Evolutionary conservation across 1,140 invertebrate species (phyloP), one percentile per base, ranked within the genome.

Genomic region (Bacillus rossius): DNA sequence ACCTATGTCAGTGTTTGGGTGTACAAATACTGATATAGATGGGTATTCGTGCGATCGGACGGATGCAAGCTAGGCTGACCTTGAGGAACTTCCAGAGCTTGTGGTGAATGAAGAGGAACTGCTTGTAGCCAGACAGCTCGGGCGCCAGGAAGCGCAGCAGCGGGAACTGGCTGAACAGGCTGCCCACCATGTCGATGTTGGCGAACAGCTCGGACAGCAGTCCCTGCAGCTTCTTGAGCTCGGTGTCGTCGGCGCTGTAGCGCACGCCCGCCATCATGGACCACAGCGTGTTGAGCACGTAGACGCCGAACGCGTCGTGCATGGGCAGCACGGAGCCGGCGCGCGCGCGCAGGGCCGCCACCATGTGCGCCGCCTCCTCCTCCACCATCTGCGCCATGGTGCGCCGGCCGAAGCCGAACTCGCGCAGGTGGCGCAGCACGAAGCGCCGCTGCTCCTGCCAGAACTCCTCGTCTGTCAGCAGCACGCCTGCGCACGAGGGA

Each of bases 381-480:
- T 85, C 80, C 2, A 91, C 82, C 50, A 88, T 79, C 48, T 79
- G 74, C 3, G 82, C 78, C 88, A 92, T 91, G 8, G 81, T 84
- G 55, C 79, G 81, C 51, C 86, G 82, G 0, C 90, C 89, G 60
- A 90, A 92, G 0, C 90, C 90, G 62, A 92, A 91, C 57, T 91
- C 88, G 52, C 86, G 82, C 7, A 92, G 73, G 64, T 91, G 89
- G 7, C 86, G 79, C 5, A 91, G 57, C 0, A 92, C 80, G 65
- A 94, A 94, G 49, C 84, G 77, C 55, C 90, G 80, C 71, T 94
- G 91, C 65, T 93, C 89, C 53, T 84, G 79, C 92, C 92, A 95
- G 40, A 88, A 74, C n/a, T 82, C 78, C 16, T 83, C 86, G 64
- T 92, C 89, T 0, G 85, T 87, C 0, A 91, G 66, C 0, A 91